A percentile compares a stretch with the other conserved stretches of the same genome.
Evolutionary conservation across 2,113 vertebrate species (phyloP).

Genomic region (Nannospalax galili): DNA sequence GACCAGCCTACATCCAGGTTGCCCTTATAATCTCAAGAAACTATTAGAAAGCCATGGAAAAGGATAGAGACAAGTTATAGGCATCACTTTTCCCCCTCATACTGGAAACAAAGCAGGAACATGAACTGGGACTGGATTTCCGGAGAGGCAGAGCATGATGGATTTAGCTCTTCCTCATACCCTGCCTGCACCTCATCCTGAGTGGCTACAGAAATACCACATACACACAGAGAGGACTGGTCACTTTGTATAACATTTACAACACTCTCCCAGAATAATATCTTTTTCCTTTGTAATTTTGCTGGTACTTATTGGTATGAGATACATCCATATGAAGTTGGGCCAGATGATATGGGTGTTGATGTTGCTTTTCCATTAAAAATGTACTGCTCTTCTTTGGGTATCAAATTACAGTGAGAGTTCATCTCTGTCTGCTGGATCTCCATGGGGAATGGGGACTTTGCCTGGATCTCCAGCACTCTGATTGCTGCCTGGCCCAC

Average conservation of each 20-base stretch:
- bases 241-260: slow-evolving; percentile 1
- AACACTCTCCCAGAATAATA: not conserved
- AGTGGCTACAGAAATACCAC: slow-evolving; percentile 6
- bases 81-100: not conserved
- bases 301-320: slow-evolving; percentile 17
- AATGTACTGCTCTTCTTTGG: slow-evolving; percentile 2
- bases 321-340: not conserved
- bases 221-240: not conserved
- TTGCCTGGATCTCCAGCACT: not conserved
- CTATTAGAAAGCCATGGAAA: not conserved
- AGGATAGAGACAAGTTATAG: not conserved
- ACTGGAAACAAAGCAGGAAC: slow-evolving; percentile 21
- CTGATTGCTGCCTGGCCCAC: not conserved
- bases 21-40: not conserved
- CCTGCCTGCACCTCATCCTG: not conserved
- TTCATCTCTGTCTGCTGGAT: not conserved
- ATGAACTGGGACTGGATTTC: not conserved
- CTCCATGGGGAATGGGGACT: not conserved
- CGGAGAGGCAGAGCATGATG: not conserved
- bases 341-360: not conserved
- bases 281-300: slow-evolving; percentile 41
- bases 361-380: slow-evolving; percentile 1
- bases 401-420: not conserved
- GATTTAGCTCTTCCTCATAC: not conserved
- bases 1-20: not conserved